Evolutionary conservation across 2,797 vertebrate species (phyloP).

Genomic region (Sebastes steindachneri): DNA sequence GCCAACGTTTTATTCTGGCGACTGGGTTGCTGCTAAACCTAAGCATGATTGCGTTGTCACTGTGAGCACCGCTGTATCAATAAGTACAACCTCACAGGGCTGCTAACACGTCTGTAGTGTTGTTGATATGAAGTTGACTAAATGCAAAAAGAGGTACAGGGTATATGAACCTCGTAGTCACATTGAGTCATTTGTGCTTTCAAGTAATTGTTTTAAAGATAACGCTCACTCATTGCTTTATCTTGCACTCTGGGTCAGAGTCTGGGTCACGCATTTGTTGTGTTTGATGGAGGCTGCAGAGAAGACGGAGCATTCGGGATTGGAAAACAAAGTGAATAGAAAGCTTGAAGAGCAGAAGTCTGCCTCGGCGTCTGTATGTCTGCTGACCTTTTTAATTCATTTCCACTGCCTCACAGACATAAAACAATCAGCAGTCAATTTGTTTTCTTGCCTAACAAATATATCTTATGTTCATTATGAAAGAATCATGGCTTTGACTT

Average conservation of each 20-base stretch:
- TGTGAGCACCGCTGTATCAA: not conserved
- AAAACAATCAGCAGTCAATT: conserved; percentile 1
- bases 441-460: conserved; percentile 3
- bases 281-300: not conserved
- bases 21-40: not conserved
- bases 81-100: not conserved
- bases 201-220: conserved; percentile 12
- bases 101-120: not conserved
- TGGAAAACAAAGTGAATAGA: conserved; percentile 6
- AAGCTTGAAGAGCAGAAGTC: conserved; percentile 11
- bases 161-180: not conserved
- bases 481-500: conserved; percentile 1
- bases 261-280: not conserved
- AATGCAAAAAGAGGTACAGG: not conserved
- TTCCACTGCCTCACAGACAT: not conserved
- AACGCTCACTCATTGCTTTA: not conserved
- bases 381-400: conserved; percentile 40
- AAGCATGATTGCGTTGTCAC: not conserved
- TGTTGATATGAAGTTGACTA: not conserved
- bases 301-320: conserved; percentile 8
- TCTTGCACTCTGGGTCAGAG: not conserved
- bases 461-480: not conserved
- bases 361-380: conserved; percentile 7
- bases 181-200: not conserved
- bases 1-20: no score